Percentiles rank a stretch among this genome's conserved stretches.
Evolutionary conservation across 2,888 invertebrate genomes (phyloP).

Genomic region (Enchytraeus crypticus): DNA sequence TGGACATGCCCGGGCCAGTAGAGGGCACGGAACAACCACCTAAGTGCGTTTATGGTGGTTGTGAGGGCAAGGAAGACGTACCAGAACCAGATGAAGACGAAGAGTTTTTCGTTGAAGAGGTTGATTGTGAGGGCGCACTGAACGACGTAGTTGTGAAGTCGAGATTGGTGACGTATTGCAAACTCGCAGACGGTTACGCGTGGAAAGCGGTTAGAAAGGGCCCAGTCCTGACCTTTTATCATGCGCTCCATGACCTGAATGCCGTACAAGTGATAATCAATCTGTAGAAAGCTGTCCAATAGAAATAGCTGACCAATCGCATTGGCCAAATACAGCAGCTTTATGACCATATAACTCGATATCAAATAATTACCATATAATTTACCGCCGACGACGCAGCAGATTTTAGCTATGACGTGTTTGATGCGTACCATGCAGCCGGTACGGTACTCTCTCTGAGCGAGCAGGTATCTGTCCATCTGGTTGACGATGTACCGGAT

Average conservation of each 20-base stretch:
- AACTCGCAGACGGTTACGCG: conserved; percentile 49
- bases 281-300: conserved; percentile 51
- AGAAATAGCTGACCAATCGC: conserved; percentile 51
- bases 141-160: conserved; percentile 30
- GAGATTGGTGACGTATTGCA: conserved; percentile 35
- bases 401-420: conserved; percentile 45
- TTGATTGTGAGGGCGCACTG: too few relatives aligned
- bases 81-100: conserved; percentile 36
- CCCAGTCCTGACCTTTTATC: conserved; percentile 45
- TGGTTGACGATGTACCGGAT: conserved; percentile 50
- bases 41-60: conserved; percentile 28
- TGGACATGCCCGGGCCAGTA: conserved; percentile 32
- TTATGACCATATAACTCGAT: conserved; percentile 50
- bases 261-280: conserved; percentile 48
- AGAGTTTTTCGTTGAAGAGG: conserved; percentile 36
- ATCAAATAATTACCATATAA: conserved; percentile 51
- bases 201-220: conserved; percentile 44
- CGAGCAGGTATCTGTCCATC: too few relatives aligned
- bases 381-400: conserved; percentile 47
- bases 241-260: conserved; percentile 51
- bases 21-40: conserved; percentile 30
- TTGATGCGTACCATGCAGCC: conserved; percentile 45
- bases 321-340: conserved; percentile 49
- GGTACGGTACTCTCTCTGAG: conserved; percentile 47
- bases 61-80: conserved; percentile 30